Base-by-base conservation (phyloP, 2,797 vertebrate species). In the Columba guinea region DNA sequence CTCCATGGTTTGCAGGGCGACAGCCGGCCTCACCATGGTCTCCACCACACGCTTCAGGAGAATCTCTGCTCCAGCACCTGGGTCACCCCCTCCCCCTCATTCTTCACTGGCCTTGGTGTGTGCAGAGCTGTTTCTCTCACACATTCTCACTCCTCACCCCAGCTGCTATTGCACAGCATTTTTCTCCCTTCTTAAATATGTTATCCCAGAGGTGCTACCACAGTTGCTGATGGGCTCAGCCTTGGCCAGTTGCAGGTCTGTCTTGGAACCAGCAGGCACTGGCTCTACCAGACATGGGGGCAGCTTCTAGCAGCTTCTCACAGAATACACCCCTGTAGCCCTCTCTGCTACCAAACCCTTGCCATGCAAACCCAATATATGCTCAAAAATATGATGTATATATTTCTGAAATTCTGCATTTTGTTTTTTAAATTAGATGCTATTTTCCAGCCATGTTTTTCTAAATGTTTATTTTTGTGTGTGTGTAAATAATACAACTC, bases 211-310 rank as follows among this genome's bases (percentile, higher is more conserved):
- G 23, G 10, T 0, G 1, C 13, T 65, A 34, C 32, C 14, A 27
- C 39, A 1, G 0, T 20, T 0, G 0, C 27, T 64, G 67, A 59
- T 21, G 27, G 32, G 10, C 9, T 37, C 30, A 2, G 20, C 32
- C 34, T 52, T 37, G 17, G 30, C 27, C 22, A 27, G 37, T 0
- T 0, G 7, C 0, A 0, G 30, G 24, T 73, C 48, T 1, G 1
- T 11, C 55, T 28, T 35, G 10, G 8, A 78, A 11, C 22, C 1
- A 2, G 15, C 37, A 46, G 41, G 13, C 24, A 23, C 8, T 58
- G n/a, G n/a, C 30, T 48, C 16, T 73, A 2, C 28, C 1, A 3
- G 30, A 48, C 10, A 13, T 0, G 3, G 24, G 6, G 2, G 27
- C 59, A 59, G 5, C 21, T 55, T 81, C 59, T 3, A 19, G 35